These are phyloP conservation scores for Amitus sp. DNA, from an alignment of 2,888 invertebrate species.

Conservation along the genomic window DNA sequence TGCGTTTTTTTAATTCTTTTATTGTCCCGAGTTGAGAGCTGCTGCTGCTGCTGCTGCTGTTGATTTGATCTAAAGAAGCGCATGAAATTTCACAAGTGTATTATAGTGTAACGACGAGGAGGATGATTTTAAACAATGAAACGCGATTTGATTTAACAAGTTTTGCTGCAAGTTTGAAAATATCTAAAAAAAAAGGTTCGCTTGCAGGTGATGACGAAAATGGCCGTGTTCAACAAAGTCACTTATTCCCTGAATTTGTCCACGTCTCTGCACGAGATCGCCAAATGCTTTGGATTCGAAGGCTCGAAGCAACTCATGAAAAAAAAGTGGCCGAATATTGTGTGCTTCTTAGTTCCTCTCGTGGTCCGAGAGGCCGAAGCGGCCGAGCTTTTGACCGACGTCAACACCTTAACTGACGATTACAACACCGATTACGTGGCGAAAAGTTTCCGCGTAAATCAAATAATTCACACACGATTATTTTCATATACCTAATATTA, in stretches of 20 bases:
- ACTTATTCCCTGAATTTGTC: slow-evolving; percentile 69
- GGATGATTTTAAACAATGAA: too few relatives aligned
- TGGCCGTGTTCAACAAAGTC: slow-evolving; percentile 71
- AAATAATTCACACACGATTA: neutral
- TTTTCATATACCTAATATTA: neutral
- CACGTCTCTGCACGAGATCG: slow-evolving; percentile 71
- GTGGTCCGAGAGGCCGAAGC: too few relatives aligned
- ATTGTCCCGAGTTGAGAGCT: too few relatives aligned
- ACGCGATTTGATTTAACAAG: too few relatives aligned
- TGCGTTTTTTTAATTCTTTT: too few relatives aligned
- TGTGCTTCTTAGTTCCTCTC: slow-evolving; percentile 75
- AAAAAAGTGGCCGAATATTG: slow-evolving; percentile 75
- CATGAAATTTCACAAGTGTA: too few relatives aligned
- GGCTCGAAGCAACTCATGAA: slow-evolving; percentile 76
- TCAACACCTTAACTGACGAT: slow-evolving; percentile 67
- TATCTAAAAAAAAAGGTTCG: too few relatives aligned
- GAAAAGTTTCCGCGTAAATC: slow-evolving; percentile 67
- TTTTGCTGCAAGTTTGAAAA: too few relatives aligned
- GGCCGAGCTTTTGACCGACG: slow-evolving; percentile 73
- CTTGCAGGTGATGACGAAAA: slow-evolving; percentile 67
- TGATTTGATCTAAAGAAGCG: too few relatives aligned
- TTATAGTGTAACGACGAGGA: too few relatives aligned
- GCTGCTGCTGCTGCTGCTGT: too few relatives aligned
- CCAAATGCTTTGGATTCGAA: slow-evolving; percentile 76
- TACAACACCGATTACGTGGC: slow-evolving; percentile 70